Percentiles rank a stretch among this genome's conserved stretches.
Conservation (phyloP, 2,113 vertebrate genomes). For the Rhodinocichla rosea region DNA sequence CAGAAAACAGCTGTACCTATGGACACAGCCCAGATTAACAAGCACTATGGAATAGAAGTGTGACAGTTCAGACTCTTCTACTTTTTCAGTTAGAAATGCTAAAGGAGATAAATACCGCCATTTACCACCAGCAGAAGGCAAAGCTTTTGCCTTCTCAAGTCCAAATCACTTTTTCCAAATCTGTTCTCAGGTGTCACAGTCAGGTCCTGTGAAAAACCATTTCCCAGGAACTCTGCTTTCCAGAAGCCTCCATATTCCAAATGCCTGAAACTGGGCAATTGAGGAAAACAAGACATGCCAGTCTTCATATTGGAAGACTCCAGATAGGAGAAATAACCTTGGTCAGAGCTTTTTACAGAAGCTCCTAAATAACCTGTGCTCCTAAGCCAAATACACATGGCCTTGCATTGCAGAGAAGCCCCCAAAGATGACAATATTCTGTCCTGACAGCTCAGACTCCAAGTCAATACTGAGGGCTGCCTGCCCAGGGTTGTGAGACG, state of each 20-base stretch:
- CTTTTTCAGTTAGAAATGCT: background rate
- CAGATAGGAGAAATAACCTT: background rate
- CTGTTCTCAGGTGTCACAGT: background rate
- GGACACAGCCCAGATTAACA: background rate
- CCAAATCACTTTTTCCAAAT: background rate
- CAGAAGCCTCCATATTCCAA: background rate
- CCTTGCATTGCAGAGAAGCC: background rate
- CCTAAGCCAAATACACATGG: background rate
- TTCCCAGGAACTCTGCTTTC: background rate
- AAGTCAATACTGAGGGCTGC: background rate
- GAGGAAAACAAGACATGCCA: background rate
- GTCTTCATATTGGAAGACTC: background rate
- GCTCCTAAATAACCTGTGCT: background rate
- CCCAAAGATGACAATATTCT: background rate
- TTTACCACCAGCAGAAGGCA: background rate
- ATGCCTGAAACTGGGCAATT: background rate
- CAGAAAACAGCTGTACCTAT: background rate
- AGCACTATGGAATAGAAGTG: background rate
- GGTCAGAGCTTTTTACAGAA: background rate
- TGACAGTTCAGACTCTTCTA: background rate
- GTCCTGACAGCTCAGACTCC: background rate
- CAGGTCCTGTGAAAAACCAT: background rate
- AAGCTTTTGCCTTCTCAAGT: background rate
- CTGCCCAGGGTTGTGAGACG: background rate
- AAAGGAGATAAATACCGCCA: background rate